These are phyloP conservation scores for Pseudois nayaur DNA, from an alignment of 2,113 vertebrate species.

Conservation along the genomic window DNA sequence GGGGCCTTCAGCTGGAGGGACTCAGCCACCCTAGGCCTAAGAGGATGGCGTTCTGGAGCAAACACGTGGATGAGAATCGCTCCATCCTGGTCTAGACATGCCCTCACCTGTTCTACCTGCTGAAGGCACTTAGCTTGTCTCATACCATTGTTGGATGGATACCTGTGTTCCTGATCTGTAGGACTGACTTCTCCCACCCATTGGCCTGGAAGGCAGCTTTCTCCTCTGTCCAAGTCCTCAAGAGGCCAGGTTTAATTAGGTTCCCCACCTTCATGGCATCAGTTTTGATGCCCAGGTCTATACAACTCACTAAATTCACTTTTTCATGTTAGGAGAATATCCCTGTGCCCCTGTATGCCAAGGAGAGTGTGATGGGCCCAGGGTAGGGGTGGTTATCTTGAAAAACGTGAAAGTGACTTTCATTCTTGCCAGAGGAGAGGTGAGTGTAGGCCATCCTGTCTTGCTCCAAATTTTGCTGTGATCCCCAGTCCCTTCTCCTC, in stretches of 20 bases:
- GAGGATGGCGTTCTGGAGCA: background rate
- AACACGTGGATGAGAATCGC: background rate
- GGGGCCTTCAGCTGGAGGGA: background rate
- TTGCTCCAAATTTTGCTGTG: background rate
- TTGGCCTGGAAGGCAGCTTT: background rate
- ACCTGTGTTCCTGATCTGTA: background rate
- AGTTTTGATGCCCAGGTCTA: background rate
- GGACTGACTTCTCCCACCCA: background rate
- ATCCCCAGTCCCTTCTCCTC: background rate
- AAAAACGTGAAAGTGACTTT: too few relatives aligned
- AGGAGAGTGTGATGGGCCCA: background rate
- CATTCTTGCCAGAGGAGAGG: background rate
- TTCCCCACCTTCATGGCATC: background rate
- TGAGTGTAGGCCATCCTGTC: too few relatives aligned
- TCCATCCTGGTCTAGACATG: background rate
- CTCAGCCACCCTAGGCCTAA: background rate
- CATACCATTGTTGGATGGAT: background rate
- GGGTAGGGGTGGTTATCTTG: background rate
- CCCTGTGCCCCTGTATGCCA: background rate
- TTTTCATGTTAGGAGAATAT: background rate
- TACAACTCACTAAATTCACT: background rate
- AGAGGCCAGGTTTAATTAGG: background rate
- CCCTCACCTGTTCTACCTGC: background rate
- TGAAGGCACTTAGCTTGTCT: background rate
- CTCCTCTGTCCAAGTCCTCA: background rate